A percentile compares a stretch with the other conserved stretches of the same genome.
phyloP scores from a whole-genome alignment of 2,113 vertebrate genomes.

The Semicossyphus pulcher region DNA sequence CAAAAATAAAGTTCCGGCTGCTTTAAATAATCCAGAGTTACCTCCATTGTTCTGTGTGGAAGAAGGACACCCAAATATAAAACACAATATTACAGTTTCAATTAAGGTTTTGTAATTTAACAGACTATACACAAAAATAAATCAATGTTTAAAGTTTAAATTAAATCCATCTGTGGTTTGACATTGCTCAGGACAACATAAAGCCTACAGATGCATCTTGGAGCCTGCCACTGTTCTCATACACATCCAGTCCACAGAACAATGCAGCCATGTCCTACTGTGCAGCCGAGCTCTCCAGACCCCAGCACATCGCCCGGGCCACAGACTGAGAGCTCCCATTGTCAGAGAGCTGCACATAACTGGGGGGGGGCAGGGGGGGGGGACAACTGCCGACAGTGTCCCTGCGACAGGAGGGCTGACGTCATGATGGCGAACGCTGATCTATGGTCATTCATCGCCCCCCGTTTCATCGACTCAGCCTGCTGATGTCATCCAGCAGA shows the following conservation, averaged over 20 bases:
- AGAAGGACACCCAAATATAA: neutral
- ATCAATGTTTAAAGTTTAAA: too few species aligned
- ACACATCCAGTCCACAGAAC: conserved; percentile 54
- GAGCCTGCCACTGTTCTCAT: conserved; percentile 26
- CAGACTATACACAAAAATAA: too few species aligned
- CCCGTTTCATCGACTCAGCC: conserved; percentile 53
- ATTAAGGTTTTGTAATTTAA: too few species aligned
- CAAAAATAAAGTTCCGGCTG: neutral
- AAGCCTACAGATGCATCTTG: conserved; percentile 19
- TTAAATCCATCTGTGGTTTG: neutral
- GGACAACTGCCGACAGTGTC: conserved; percentile 67
- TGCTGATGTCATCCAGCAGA: conserved; percentile 72
- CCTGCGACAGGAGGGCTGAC: conserved; percentile 52
- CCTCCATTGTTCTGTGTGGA: neutral
- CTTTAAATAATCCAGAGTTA: neutral
- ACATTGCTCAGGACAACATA: conserved; percentile 13
- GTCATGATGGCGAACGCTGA: conserved; percentile 70
- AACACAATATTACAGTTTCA: neutral
- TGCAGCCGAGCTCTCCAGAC: conserved; percentile 46
- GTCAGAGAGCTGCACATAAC: conserved; percentile 62
- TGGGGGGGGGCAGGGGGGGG: too few species aligned
- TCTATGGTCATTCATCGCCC: conserved; percentile 60
- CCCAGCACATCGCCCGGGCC: conserved; percentile 25
- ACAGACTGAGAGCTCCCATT: conserved; percentile 73
- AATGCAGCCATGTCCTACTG: conserved; percentile 66